Conservation (phyloP, 1,140 invertebrate species). For the Amphibalanus amphitrite region DNA sequence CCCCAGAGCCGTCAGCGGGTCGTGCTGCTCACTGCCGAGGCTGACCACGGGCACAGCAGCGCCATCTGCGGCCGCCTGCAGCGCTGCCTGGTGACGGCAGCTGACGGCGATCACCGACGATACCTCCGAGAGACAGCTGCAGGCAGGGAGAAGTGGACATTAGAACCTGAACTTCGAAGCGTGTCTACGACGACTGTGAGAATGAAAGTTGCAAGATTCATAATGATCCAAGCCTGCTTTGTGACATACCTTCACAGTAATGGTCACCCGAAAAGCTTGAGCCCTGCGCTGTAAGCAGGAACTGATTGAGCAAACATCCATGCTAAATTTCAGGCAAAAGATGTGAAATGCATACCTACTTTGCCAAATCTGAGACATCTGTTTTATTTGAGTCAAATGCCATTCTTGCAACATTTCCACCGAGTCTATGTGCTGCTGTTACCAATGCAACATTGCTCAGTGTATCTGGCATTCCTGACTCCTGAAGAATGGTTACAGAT, state of each 20-base stretch:
- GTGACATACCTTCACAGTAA: too few relatives aligned
- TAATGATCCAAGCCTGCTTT: too few relatives aligned
- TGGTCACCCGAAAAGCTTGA: too few relatives aligned
- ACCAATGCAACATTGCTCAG: neutral
- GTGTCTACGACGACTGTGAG: too few relatives aligned
- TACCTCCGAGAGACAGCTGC: neutral
- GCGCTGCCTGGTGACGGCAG: neutral
- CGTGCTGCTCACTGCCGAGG: neutral
- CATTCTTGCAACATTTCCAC: neutral
- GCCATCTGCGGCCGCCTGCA: neutral
- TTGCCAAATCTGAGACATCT: neutral
- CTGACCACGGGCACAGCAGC: neutral
- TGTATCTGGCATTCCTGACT: neutral
- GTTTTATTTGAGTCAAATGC: neutral
- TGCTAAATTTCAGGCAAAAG: too few relatives aligned
- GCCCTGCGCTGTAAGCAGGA: too few relatives aligned
- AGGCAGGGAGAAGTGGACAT: too few relatives aligned
- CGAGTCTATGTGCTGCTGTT: neutral
- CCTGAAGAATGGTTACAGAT: neutral
- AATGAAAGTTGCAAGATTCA: too few relatives aligned
- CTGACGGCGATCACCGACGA: neutral
- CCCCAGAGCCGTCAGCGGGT: neutral
- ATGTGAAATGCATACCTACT: neutral
- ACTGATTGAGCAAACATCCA: too few relatives aligned
- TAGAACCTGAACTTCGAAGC: too few relatives aligned